A percentile compares a stretch with the other conserved stretches of the same genome.
These are phyloP conservation scores for Trissolcus japonicus DNA, from an alignment of 2,888 invertebrate species.

Conservation along the genomic window DNA sequence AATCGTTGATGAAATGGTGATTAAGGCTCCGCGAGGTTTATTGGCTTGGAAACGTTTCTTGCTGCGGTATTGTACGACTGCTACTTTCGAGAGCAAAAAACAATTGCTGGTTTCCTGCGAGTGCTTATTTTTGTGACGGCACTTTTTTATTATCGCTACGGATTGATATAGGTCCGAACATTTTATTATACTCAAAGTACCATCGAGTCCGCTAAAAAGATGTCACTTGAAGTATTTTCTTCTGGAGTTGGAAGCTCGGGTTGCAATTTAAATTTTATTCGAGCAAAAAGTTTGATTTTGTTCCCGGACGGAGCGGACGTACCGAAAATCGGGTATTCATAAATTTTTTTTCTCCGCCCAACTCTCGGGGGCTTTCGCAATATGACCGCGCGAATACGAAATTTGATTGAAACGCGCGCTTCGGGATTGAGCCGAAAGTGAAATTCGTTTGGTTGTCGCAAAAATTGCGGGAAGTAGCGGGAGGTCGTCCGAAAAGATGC, in stretches of 20 bases:
- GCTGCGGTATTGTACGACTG: neutral
- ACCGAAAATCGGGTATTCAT: too few species aligned
- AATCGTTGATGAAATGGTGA: conserved; percentile 22
- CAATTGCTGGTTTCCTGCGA: neutral
- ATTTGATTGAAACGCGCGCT: neutral
- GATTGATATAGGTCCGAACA: too few species aligned
- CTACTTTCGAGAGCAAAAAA: neutral
- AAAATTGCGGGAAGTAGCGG: conserved; percentile 49
- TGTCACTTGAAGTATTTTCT: too few species aligned
- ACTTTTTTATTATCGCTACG: too few species aligned
- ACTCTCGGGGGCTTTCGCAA: too few species aligned
- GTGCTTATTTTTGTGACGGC: conserved; percentile 1
- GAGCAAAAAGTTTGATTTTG: too few species aligned
- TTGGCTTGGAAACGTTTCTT: conserved; percentile 1
- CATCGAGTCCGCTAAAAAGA: too few species aligned
- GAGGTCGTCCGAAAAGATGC: conserved; percentile 37
- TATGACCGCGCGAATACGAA: neutral
- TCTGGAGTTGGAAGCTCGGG: too few species aligned
- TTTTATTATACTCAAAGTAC: too few species aligned
- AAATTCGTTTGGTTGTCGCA: neutral
- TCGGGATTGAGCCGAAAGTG: neutral
- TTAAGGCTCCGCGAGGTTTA: neutral
- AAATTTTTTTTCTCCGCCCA: too few species aligned
- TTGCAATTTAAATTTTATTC: too few species aligned
- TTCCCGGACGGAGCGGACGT: too few species aligned